phyloP scores from a whole-genome alignment of 2,888 invertebrate genomes.

The Spisula subtruncata region DNA sequence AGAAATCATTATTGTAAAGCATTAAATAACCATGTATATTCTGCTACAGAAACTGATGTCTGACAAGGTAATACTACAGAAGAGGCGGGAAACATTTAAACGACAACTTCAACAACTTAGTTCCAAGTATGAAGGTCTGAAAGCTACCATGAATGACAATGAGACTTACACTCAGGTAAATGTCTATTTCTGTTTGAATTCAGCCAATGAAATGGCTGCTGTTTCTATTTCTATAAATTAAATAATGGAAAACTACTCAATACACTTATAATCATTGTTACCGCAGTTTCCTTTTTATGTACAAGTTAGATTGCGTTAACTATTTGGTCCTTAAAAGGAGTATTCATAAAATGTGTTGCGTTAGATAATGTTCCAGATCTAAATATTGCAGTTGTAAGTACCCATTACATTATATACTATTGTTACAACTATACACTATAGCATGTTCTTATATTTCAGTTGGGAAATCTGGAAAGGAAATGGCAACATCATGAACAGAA shows the following conservation, averaged over 20 bases:
- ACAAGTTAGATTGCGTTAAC: not conserved
- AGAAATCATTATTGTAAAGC: too few relatives aligned
- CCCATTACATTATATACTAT: too few relatives aligned
- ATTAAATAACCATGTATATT: not conserved
- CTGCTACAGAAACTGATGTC: conserved; percentile 85
- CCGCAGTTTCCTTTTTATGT: too few relatives aligned
- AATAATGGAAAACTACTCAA: too few relatives aligned
- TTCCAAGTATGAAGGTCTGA: conserved; percentile 86
- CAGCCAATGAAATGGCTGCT: too few relatives aligned
- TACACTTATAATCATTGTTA: too few relatives aligned
- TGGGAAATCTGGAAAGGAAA: conserved; percentile 92
- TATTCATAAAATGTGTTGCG: not conserved
- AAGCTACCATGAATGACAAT: conserved; percentile 91
- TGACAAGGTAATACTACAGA: conserved; percentile 84
- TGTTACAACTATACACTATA: not conserved
- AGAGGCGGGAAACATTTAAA: conserved; percentile 85
- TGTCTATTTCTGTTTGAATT: not conserved
- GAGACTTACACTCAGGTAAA: conserved; percentile 89
- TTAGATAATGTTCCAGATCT: not conserved
- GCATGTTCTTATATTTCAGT: conserved; percentile 87
- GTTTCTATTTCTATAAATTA: too few relatives aligned
- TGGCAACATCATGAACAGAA: conserved; percentile 91
- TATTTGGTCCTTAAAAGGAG: not conserved
- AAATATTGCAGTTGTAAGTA: too few relatives aligned
- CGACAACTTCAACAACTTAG: conserved; percentile 84